Evolutionary conservation across 2,113 vertebrate species (phyloP), one percentile per base, ranked within the genome.

Genomic region (Dromiciops gliroides): DNA sequence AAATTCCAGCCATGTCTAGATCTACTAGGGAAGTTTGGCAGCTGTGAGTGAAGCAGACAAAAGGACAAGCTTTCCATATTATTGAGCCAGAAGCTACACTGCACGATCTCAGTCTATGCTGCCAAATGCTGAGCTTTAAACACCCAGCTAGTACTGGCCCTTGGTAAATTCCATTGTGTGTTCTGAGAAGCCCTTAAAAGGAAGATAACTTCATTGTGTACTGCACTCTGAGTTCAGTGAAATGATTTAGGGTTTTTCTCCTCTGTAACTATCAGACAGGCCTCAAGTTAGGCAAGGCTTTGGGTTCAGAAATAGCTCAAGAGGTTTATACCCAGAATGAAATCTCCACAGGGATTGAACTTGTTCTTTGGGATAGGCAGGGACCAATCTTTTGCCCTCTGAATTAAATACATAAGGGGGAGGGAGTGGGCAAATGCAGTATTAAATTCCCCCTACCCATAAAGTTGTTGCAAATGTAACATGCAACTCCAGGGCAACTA

Each of bases 201-300:
- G 31, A 94, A 97, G 89, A 94, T 89, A 90, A 95, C 50, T 91
- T 93, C 67, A 75, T 95, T 94, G 37, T 94, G 51, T 51, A 25
- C 53, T 91, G 31, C 56, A 37, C 91, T 48, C 44, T 94, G 89
- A 51, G 19, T 51, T 48, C 25, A 10, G 75, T 75, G 0, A 11
- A 0, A 0, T 89, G 14, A 96, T 48, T 94, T 51, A 28, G 90
- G 24, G 44, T 26, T 19, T 37, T 0, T 5, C 2, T 26, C n/a
- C 48, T 25, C 0, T 22, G 8, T 48, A 3, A 44, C 4, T 83
- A 67, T 53, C 3, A 56, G 3, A 25, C 14, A 0, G 0, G 50
- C 89, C 25, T 0, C 8, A 56, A 83, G 67, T 44, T 44, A n/a
- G 11, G n/a, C 16, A 8, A 44, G 1, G 5, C 7, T 83, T 44